Conservation (phyloP, 2,888 invertebrate species). For the Megastigmus dorsalis region DNA sequence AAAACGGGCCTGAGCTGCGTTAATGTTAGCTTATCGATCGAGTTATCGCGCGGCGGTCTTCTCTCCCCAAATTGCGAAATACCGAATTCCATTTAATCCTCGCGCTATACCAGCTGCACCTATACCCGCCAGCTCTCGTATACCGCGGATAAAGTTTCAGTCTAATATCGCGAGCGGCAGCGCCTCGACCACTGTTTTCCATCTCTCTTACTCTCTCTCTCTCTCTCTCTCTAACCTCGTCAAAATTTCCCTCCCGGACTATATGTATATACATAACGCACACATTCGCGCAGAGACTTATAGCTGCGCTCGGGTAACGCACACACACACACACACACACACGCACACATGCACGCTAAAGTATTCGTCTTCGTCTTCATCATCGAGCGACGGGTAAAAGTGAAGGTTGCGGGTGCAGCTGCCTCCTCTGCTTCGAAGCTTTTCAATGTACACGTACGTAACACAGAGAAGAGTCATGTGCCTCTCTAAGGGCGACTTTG, state of each 20-base stretch:
- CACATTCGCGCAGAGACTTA: too few relatives aligned
- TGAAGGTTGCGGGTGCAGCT: constrained; percentile 10
- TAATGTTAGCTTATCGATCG: too few relatives aligned
- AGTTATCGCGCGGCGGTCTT: too few relatives aligned
- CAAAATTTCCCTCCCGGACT: constrained; percentile 8
- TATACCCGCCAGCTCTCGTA: too few relatives aligned
- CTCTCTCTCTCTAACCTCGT: too few relatives aligned
- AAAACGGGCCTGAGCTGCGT: too few relatives aligned
- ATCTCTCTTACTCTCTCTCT: too few relatives aligned
- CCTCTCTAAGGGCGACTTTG: background rate
- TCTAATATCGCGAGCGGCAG: background rate
- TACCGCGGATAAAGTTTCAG: constrained; percentile 8
- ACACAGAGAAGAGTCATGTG: background rate
- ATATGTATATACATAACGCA: too few relatives aligned
- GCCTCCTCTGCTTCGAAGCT: constrained; percentile 11
- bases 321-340: background rate
- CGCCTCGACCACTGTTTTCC: background rate
- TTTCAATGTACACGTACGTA: constrained; percentile 18
- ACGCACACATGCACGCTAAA: background rate
- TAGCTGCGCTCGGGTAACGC: too few relatives aligned
- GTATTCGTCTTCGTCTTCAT: background rate
- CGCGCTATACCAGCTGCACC: too few relatives aligned
- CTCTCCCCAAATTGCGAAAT: background rate
- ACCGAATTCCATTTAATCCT: background rate
- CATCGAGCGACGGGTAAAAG: constrained; percentile 1